A percentile compares a stretch with the other conserved stretches of the same genome.
phyloP scores from a whole-genome alignment of 2,113 vertebrate species.

The Mesocricetus auratus region DNA sequence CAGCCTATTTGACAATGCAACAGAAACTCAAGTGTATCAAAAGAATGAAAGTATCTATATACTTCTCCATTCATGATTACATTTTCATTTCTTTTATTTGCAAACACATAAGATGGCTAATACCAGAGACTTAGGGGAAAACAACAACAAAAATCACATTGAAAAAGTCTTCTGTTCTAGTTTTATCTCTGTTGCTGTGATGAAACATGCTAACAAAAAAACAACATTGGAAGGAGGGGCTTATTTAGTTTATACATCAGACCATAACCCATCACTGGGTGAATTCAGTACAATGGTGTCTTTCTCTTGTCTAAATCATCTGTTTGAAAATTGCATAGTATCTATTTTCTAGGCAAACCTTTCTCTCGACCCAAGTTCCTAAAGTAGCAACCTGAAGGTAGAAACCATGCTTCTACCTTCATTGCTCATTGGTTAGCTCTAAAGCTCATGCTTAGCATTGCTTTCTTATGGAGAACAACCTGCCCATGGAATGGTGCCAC shows the following conservation, averaged over 20 bases:
- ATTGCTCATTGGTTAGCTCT: not conserved
- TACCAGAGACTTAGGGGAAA: not conserved
- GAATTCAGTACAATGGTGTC: not conserved
- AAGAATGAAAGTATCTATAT: not conserved
- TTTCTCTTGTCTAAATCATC: slow-evolving; percentile 1
- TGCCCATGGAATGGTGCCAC: not conserved
- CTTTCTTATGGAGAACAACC: no score
- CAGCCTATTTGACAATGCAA: not conserved
- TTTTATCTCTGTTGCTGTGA: not conserved
- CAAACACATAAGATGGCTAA: not conserved
- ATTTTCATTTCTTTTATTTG: not conserved
- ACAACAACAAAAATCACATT: not conserved
- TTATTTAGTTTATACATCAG: not conserved
- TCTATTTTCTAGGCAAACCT: not conserved
- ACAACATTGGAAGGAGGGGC: no score
- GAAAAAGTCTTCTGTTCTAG: not conserved
- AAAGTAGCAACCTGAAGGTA: not conserved
- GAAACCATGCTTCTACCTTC: not conserved
- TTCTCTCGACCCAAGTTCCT: not conserved
- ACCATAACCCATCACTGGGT: not conserved
- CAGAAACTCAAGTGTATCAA: not conserved
- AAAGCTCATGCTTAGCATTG: no score
- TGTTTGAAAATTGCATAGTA: not conserved
- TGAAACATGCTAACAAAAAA: no score
- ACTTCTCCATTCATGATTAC: not conserved